These are phyloP conservation scores for Cassiopea andromeda DNA, from an alignment of 30 jellyfish, hydroid and myxozoan species.

Conservation along the genomic window DNA sequence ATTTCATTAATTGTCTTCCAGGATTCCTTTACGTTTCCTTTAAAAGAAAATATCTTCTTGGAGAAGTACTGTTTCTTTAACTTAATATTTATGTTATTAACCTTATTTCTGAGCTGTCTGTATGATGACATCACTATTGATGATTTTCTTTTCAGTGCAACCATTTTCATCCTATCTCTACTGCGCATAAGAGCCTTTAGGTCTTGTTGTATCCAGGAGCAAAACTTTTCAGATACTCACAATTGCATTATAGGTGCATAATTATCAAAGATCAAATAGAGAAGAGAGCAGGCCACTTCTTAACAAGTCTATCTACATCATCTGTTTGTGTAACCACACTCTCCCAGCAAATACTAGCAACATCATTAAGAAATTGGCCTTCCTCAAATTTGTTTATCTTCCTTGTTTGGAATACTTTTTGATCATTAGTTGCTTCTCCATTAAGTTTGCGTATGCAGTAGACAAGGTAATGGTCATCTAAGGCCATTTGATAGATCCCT, in stretches of 20 bases:
- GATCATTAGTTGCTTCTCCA: slow-evolving; percentile 13
- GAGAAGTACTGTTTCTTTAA: too few relatives aligned
- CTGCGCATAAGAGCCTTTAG: slow-evolving; percentile 4
- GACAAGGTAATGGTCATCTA: too few relatives aligned
- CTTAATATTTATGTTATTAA: too few relatives aligned
- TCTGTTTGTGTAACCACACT: slow-evolving; percentile 3
- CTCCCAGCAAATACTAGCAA: slow-evolving; percentile 16
- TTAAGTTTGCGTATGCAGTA: background rate
- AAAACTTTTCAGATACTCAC: background rate
- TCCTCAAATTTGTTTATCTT: background rate
- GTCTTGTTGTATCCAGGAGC: slow-evolving; percentile 14
- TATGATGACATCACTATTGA: background rate
- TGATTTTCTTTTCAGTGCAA: background rate
- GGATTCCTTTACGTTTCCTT: background rate
- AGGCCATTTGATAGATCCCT: background rate
- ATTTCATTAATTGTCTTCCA: background rate
- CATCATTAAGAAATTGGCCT: background rate
- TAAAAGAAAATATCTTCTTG: too few relatives aligned
- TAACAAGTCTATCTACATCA: background rate
- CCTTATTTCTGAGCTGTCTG: background rate
- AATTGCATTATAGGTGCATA: background rate
- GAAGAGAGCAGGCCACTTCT: slow-evolving; percentile 14
- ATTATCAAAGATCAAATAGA: background rate
- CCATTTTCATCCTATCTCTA: background rate
- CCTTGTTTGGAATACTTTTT: slow-evolving; percentile 17